phyloP scores from a whole-genome alignment of 1,140 invertebrate species.

The Drosophila pectinifera region DNA sequence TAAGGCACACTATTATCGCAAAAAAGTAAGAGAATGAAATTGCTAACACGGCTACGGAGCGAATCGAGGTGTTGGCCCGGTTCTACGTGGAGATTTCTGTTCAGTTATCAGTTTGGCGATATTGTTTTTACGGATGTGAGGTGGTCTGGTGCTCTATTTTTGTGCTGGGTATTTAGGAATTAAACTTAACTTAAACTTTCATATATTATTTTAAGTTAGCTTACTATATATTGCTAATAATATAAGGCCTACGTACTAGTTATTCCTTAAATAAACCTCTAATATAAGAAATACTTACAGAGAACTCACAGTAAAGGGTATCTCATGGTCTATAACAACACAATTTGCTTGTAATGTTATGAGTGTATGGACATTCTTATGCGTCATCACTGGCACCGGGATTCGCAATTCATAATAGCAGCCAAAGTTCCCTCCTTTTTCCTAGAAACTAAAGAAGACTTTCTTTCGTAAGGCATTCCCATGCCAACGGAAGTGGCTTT shows the following conservation, averaged over 20 bases:
- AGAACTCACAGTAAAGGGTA: background rate
- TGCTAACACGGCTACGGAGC: background rate
- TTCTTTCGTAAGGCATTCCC: constrained; percentile 3
- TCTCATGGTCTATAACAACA: too few species aligned
- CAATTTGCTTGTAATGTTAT: constrained; percentile 19
- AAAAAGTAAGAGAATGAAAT: constrained; percentile 22
- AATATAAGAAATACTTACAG: too few species aligned
- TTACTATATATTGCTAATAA: too few species aligned
- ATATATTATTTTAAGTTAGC: too few species aligned
- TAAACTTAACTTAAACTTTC: too few species aligned
- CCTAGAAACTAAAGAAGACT: background rate
- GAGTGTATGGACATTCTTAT: background rate
- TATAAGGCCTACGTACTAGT: too few species aligned
- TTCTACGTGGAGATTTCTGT: constrained; percentile 44
- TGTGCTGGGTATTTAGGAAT: background rate
- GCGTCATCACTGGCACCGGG: constrained; percentile 13
- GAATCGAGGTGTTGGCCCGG: constrained; percentile 50
- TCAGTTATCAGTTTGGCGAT: constrained; percentile 76
- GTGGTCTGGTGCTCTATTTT: constrained; percentile 12
- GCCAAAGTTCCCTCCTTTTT: background rate
- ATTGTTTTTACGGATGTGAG: constrained; percentile 66
- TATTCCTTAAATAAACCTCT: background rate
- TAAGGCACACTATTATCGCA: constrained; percentile 35
- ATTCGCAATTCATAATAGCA: constrained; percentile 46
- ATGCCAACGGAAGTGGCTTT: constrained; percentile 17